phyloP scores from a whole-genome alignment of 2,113 vertebrate species.

The Isurus oxyrinchus region DNA sequence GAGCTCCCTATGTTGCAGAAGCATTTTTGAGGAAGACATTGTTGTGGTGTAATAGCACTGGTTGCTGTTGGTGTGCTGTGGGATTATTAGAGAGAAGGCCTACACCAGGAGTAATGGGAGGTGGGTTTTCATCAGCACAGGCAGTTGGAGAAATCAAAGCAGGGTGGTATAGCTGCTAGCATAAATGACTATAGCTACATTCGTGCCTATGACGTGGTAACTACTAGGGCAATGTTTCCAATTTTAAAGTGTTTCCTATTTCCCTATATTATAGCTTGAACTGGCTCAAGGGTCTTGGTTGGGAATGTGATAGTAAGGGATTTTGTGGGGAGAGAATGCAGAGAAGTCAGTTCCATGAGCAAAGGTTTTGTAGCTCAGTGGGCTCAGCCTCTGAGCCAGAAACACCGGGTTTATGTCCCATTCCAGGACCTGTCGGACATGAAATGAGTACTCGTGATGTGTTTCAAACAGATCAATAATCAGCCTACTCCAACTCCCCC shows the following conservation, averaged over 20 bases:
- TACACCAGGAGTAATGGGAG: neutral
- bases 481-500: neutral
- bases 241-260: neutral
- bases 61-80: neutral
- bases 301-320: neutral
- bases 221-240: neutral
- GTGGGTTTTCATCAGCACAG: neutral
- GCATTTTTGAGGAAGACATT: neutral
- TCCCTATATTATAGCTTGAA: neutral
- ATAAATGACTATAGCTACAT: neutral
- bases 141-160: neutral
- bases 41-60: neutral
- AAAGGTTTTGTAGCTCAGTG: neutral
- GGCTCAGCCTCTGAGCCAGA: neutral
- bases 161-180: neutral
- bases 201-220: neutral
- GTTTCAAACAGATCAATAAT: neutral
- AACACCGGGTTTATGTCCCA: neutral
- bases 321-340: neutral
- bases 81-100: neutral
- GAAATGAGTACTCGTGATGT: neutral
- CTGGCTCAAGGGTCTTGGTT: neutral
- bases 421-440: neutral
- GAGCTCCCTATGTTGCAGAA: neutral
- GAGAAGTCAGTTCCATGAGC: neutral